These are phyloP conservation scores for Chaetodon trifasciatus DNA, from an alignment of 2,797 vertebrate species.

Conservation along the genomic window DNA sequence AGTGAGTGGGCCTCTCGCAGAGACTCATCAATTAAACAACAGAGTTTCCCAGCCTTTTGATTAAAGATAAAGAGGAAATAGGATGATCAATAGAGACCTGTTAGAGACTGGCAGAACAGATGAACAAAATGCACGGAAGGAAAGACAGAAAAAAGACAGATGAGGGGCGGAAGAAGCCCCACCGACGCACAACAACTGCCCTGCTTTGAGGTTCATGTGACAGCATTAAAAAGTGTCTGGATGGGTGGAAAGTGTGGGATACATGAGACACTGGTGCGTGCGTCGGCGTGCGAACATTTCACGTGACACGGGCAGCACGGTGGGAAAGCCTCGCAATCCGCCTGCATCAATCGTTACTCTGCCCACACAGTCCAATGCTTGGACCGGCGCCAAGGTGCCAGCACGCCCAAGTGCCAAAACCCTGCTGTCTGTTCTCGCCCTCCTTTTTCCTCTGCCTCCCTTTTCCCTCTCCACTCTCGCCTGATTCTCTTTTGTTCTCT, in stretches of 20 bases:
- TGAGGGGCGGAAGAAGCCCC: constrained; percentile 21
- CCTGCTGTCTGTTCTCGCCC: constrained; percentile 60
- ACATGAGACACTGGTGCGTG: constrained; percentile 17
- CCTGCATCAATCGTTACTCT: constrained; percentile 61
- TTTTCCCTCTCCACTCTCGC: constrained; percentile 25
- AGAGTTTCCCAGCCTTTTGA: constrained; percentile 87
- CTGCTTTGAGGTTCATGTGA: constrained; percentile 38
- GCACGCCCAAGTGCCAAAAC: constrained; percentile 41
- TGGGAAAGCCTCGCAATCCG: constrained; percentile 68
- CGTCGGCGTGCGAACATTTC: constrained; percentile 50
- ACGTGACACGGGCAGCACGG: constrained; percentile 57
- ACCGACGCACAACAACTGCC: constrained; percentile 12
- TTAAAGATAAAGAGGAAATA: constrained; percentile 89
- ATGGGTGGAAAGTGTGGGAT: constrained; percentile 32
- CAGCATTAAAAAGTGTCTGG: constrained; percentile 26
- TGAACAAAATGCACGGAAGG: constrained; percentile 56
- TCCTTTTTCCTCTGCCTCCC: constrained; percentile 38
- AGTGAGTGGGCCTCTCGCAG: constrained; percentile 81
- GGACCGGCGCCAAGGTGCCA: constrained; percentile 60
- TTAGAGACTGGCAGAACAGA: constrained; percentile 73
- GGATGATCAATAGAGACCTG: constrained; percentile 85
- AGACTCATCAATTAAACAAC: constrained; percentile 89
- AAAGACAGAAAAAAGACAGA: constrained; percentile 27
- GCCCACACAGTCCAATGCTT: constrained; percentile 68
- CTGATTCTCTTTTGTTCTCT: constrained; percentile 49